phyloP scores from a whole-genome alignment of 2,113 vertebrate species.

The Quiscalus mexicanus region DNA sequence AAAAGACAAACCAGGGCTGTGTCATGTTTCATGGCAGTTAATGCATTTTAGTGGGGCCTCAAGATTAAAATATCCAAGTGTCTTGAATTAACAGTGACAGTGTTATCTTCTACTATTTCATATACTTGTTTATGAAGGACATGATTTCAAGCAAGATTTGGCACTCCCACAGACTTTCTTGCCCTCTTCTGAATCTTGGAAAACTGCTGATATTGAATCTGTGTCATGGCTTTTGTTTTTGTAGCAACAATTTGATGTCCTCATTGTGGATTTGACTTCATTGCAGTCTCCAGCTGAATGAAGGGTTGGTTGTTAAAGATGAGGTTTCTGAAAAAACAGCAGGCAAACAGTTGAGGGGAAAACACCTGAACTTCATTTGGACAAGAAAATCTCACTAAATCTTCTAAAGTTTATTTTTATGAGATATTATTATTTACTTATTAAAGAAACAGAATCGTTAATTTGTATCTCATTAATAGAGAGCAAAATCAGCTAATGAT shows the following conservation, averaged over 20 bases:
- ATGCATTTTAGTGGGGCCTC: not conserved
- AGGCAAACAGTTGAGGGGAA: not conserved
- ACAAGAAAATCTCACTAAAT: not conserved
- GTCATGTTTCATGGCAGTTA: not conserved
- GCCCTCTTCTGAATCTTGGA: not conserved
- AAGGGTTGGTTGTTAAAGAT: not conserved
- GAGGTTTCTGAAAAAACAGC: not conserved
- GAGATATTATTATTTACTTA: not conserved
- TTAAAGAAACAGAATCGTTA: not conserved
- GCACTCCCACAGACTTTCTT: not conserved
- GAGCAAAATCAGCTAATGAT: not conserved
- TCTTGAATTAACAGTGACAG: not conserved
- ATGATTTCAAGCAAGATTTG: not conserved
- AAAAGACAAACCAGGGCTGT: not conserved
- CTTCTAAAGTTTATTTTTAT: not conserved
- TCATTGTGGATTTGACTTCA: not conserved
- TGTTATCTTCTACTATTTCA: not conserved
- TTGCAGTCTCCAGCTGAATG: not conserved
- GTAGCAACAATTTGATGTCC: not conserved
- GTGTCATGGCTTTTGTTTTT: not conserved
- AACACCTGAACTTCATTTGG: not conserved
- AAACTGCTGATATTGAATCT: not conserved
- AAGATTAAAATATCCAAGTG: not conserved
- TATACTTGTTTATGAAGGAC: not conserved
- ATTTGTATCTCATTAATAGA: not conserved